Conservation (phyloP, 2,888 invertebrate genomes). For the Gisinianus flammeolus region DNA sequence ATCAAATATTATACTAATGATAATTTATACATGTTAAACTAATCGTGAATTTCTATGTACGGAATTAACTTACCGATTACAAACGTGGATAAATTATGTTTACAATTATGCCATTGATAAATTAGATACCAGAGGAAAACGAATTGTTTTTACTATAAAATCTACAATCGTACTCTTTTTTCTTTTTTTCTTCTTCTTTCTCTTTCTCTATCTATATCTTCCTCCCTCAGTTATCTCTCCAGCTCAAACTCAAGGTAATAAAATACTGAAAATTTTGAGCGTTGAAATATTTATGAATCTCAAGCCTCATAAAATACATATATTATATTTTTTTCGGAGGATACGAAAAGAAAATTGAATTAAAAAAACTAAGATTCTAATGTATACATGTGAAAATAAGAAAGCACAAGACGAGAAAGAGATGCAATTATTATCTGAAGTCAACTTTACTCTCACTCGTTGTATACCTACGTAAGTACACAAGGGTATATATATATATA, state of each 20-base stretch:
- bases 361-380: constrained; percentile 4
- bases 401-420: neutral
- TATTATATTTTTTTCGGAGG: neutral
- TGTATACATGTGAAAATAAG: neutral
- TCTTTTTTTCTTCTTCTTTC: neutral
- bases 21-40: constrained; percentile 24
- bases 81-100: neutral
- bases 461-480: neutral
- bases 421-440: neutral
- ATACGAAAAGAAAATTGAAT: constrained; percentile 7
- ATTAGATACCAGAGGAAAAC: neutral
- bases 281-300: constrained; percentile 18
- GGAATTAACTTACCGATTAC: neutral
- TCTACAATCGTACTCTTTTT: neutral
- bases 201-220: neutral
- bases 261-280: neutral
- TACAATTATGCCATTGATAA: neutral
- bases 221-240: neutral
- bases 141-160: neutral
- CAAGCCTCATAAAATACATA: neutral
- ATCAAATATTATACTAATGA: constrained; percentile 14
- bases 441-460: neutral
- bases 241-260: neutral
- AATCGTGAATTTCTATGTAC: constrained; percentile 11
- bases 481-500: neutral